A percentile compares a stretch with the other conserved stretches of the same genome.
These are phyloP conservation scores for Uloborus diversus DNA, from an alignment of 1,140 invertebrate genomes.

Conservation along the genomic window DNA sequence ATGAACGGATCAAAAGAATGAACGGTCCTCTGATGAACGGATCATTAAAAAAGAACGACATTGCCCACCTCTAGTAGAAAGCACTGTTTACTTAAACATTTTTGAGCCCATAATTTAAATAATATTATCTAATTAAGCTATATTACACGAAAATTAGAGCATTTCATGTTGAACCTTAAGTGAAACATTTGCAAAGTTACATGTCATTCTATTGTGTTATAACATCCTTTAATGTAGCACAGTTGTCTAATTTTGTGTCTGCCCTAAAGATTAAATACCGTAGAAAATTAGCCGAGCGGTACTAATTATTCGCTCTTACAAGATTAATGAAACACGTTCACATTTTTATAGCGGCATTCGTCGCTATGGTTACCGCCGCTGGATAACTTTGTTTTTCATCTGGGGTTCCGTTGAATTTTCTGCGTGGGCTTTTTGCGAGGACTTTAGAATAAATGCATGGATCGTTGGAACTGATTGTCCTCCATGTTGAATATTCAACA, in stretches of 20 bases:
- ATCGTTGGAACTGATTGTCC: too few species aligned
- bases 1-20: too few species aligned
- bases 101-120: neutral
- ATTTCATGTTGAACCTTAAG: slow-evolving; percentile 1
- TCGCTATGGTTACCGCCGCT: slow-evolving; percentile 11
- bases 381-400: slow-evolving; percentile 9
- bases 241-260: slow-evolving; percentile 31
- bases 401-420: too few species aligned
- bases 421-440: too few species aligned
- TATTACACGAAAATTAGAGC: neutral
- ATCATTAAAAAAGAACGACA: too few species aligned
- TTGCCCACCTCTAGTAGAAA: too few species aligned
- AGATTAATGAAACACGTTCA: slow-evolving; percentile 32
- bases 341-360: slow-evolving; percentile 10
- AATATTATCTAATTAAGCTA: neutral
- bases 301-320: slow-evolving; percentile 36
- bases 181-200: slow-evolving; percentile 12
- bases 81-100: too few species aligned
- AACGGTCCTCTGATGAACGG: too few species aligned
- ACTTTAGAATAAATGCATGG: too few species aligned
- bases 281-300: slow-evolving; percentile 43
- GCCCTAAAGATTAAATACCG: slow-evolving; percentile 43
- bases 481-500: too few species aligned
- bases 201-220: slow-evolving; percentile 27
- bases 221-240: slow-evolving; percentile 32